Percentiles rank a stretch among this genome's conserved stretches.
These are phyloP conservation scores for Zingel zingel DNA, from an alignment of 2,113 vertebrate species.

Conservation along the genomic window DNA sequence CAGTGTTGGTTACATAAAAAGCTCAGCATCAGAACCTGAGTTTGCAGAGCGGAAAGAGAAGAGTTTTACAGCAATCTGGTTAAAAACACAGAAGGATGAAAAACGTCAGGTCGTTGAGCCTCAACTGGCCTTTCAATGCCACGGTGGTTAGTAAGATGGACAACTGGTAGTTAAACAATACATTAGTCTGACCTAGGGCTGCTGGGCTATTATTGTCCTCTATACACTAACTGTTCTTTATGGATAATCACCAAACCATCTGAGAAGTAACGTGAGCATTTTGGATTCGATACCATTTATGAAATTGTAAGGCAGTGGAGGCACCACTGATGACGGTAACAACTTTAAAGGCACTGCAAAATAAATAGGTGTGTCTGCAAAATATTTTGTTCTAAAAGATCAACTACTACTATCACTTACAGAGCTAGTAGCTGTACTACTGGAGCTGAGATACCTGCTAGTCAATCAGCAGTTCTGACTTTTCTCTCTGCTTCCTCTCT, in stretches of 20 bases:
- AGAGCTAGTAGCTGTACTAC: too few species aligned
- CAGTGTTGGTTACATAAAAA: conserved; percentile 15
- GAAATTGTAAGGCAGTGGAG: background rate
- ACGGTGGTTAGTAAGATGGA: conserved; percentile 59
- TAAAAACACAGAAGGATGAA: conserved; percentile 10
- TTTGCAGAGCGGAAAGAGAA: conserved; percentile 19
- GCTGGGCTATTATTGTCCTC: background rate
- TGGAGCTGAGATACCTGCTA: background rate
- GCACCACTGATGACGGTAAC: background rate
- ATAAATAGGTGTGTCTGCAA: too few species aligned
- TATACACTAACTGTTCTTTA: too few species aligned
- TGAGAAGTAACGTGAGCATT: too few species aligned
- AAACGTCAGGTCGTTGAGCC: background rate
- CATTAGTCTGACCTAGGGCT: background rate
- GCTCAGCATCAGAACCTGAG: background rate
- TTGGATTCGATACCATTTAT: background rate
- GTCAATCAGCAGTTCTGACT: background rate
- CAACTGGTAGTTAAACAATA: background rate
- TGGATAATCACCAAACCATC: too few species aligned
- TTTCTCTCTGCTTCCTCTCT: background rate
- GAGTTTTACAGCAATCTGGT: background rate
- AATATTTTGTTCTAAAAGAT: too few species aligned
- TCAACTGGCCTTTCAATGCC: conserved; percentile 83
- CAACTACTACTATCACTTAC: too few species aligned
- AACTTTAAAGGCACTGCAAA: background rate